phyloP scores from a whole-genome alignment of 1,140 invertebrate genomes.

The Phymastichus coffea region DNA sequence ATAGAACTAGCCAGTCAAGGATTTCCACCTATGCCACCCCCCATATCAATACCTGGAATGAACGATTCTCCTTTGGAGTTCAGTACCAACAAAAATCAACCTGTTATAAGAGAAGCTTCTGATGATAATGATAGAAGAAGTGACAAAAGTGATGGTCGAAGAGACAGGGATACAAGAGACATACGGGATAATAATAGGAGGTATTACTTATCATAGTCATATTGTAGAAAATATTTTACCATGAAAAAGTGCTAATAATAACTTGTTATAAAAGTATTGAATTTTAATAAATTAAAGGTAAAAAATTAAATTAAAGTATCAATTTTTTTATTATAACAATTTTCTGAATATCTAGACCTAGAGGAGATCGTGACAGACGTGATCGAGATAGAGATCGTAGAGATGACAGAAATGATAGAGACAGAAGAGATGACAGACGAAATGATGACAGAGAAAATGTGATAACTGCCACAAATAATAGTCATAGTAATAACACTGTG shows the following conservation, averaged over 20 bases:
- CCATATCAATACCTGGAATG: slow-evolving; percentile 58
- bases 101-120: slow-evolving; percentile 51
- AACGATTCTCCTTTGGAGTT: slow-evolving; percentile 71
- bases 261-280: too few species aligned
- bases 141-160: slow-evolving; percentile 52
- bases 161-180: slow-evolving; percentile 47
- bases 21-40: slow-evolving; percentile 51
- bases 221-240: background rate
- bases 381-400: slow-evolving; percentile 52
- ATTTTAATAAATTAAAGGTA: too few species aligned
- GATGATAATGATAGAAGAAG: slow-evolving; percentile 55
- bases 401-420: slow-evolving; percentile 50
- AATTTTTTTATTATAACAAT: too few species aligned
- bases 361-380: slow-evolving; percentile 48
- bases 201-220: slow-evolving; percentile 18
- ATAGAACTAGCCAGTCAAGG: slow-evolving; percentile 55
- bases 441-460: slow-evolving; percentile 40
- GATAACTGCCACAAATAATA: slow-evolving; percentile 38
- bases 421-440: slow-evolving; percentile 46
- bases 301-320: too few species aligned
- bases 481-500: slow-evolving; percentile 42
- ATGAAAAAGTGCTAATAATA: background rate
- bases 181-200: slow-evolving; percentile 45
- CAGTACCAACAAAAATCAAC: slow-evolving; percentile 67
- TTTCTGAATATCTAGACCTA: slow-evolving; percentile 40